phyloP scores from a whole-genome alignment of 2,888 invertebrate species.

The Drosophila prostipennis region DNA sequence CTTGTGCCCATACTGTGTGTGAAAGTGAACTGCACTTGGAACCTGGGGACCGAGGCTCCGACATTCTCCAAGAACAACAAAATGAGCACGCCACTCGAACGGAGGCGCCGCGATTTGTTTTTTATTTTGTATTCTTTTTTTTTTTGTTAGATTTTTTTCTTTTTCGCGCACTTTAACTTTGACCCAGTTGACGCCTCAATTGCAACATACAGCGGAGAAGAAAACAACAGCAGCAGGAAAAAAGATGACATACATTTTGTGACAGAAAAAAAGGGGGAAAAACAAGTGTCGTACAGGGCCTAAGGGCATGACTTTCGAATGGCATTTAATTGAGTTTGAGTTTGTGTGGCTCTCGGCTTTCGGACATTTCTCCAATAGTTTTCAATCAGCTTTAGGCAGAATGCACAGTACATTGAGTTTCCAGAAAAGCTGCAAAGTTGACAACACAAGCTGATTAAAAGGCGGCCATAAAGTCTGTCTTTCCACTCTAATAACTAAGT shows the following conservation, averaged over 20 bases:
- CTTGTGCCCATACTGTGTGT: conserved; percentile 10
- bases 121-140: not conserved
- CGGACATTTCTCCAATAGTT: conserved; percentile 10
- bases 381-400: conserved; percentile 20
- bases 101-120: conserved; percentile 40
- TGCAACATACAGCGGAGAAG: conserved; percentile 52
- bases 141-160: not conserved
- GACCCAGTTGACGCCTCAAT: conserved; percentile 77
- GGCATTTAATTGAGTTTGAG: conserved; percentile 65
- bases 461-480: not conserved
- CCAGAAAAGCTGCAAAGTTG: not conserved
- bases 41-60: conserved; percentile 22
- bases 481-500: conserved; percentile 20
- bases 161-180: conserved; percentile 64
- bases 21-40: conserved; percentile 34
- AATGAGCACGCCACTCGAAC: conserved; percentile 46
- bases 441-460: conserved; percentile 14
- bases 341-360: conserved; percentile 26
- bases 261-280: not conserved
- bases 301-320: conserved; percentile 61
- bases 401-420: not conserved
- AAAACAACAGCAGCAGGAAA: conserved; percentile 20
- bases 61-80: conserved; percentile 38
- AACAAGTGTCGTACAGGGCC: conserved; percentile 22
- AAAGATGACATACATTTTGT: conserved; percentile 49